Evolutionary conservation across 1,140 invertebrate genomes (phyloP), one percentile per base, ranked within the genome.

Genomic region (Euwallacea similis): DNA sequence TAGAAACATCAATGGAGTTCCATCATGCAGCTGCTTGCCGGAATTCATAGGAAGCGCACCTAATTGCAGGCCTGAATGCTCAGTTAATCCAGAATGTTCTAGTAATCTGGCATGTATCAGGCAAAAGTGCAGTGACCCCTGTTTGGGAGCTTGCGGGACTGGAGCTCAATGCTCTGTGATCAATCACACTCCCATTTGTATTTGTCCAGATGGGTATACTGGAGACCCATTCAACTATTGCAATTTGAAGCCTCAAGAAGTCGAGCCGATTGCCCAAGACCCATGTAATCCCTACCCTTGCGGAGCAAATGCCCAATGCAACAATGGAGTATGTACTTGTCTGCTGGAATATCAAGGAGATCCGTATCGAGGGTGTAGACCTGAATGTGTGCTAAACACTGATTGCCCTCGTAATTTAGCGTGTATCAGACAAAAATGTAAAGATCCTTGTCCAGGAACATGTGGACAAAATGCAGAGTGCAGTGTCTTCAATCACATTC

Each of bases 211-310:
- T 60, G 89, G 87, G 42, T 92, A 87, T 76, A 88, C 85, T 3
- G 91, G 91, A 13, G 90, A 93, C 84, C 90, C 91, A 4, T 91
- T 91, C 79, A 86, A 84, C 55, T 87, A 86, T 72, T 93, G 91
- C 76, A 86, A 84, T 77, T 75, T 82, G 42, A 86, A 86, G 82
- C 84, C 84, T 68, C 76, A 82, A 64, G 80, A 71, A 73, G 61
- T 87, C 0, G 74, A 75, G 67, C 75, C 76, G 21, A 58, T 77
- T 55, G 21, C 56, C 58, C 66, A 77, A 63, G 85, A 87, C 74
- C 82, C 85, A 44, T 88, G 87, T 71, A 85, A 85, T 76, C 85
- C 87, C 10, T 86, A 84, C 8, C 87, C 88, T 0, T 91, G 89
- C 77, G 89, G 89, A 16, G 79, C 87, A 6, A 91, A 92, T 76